A percentile compares a stretch with the other conserved stretches of the same genome.
Conservation (phyloP, 1,140 invertebrate species). For the Brachionus rotundiformis region DNA sequence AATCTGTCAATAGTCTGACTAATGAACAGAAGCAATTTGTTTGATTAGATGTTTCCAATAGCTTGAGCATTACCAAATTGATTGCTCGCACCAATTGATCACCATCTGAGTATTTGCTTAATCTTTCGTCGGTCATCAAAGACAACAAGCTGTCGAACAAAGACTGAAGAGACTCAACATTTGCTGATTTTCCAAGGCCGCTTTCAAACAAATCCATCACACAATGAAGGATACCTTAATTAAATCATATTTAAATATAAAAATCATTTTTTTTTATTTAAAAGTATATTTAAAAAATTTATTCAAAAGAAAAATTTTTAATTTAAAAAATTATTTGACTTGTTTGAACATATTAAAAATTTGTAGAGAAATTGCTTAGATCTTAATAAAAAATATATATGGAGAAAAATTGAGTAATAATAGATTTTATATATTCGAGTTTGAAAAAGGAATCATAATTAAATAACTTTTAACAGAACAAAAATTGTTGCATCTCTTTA, state of each 20-base stretch:
- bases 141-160: slow-evolving; percentile 20
- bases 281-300: too few relatives aligned
- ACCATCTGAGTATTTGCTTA: slow-evolving; percentile 36
- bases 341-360: too few relatives aligned
- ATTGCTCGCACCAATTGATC: slow-evolving; percentile 46
- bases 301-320: background rate
- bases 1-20: slow-evolving; percentile 36
- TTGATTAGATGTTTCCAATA: slow-evolving; percentile 47
- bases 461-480: too few relatives aligned
- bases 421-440: too few relatives aligned
- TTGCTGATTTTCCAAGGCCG: slow-evolving; percentile 1
- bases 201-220: slow-evolving; percentile 32
- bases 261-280: too few relatives aligned
- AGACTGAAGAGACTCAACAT: background rate
- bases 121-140: slow-evolving; percentile 19
- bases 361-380: too few relatives aligned
- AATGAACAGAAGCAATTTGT: slow-evolving; percentile 45
- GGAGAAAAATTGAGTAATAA: too few relatives aligned
- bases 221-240: slow-evolving; percentile 19
- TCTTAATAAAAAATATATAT: too few relatives aligned
- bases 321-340: too few relatives aligned
- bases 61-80: slow-evolving; percentile 47
- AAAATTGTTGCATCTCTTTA: too few relatives aligned
- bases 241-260: too few relatives aligned
- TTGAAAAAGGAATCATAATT: too few relatives aligned